Percentiles rank a stretch among this genome's conserved stretches.
These are phyloP conservation scores for Galemys pyrenaicus DNA, from an alignment of 2,113 vertebrate genomes.

Conservation along the genomic window DNA sequence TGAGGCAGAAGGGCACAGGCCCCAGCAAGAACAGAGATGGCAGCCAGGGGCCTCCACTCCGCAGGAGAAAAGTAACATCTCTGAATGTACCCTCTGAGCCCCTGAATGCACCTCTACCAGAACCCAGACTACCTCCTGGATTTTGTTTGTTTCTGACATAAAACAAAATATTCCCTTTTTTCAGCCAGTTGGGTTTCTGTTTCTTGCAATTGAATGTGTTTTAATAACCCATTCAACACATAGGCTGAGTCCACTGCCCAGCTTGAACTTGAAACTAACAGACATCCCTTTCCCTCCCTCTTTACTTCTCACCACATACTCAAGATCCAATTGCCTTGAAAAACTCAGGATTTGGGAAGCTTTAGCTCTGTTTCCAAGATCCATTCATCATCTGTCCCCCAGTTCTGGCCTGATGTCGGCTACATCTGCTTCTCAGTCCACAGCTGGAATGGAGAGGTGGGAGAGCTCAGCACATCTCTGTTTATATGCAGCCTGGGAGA, in stretches of 20 bases:
- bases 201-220: background rate
- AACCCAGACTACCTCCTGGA: background rate
- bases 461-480: background rate
- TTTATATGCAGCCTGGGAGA: background rate
- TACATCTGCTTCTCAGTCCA: background rate
- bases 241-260: background rate
- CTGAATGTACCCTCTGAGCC: background rate
- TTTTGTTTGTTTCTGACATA: background rate
- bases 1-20: background rate
- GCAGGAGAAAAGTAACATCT: background rate
- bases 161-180: background rate
- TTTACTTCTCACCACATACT: background rate
- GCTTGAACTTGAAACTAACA: background rate
- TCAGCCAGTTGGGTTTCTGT: background rate
- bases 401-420: too few relatives aligned
- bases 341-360: background rate
- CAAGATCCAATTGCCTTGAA: background rate
- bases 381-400: background rate
- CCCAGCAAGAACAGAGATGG: fast-evolving
- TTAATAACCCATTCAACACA: background rate
- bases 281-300: background rate
- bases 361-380: background rate
- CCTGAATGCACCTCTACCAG: background rate
- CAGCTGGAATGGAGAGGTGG: background rate
- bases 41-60: fast-evolving